phyloP scores from a whole-genome alignment of 2,113 vertebrate genomes.

The Typhlomys cinereus region DNA sequence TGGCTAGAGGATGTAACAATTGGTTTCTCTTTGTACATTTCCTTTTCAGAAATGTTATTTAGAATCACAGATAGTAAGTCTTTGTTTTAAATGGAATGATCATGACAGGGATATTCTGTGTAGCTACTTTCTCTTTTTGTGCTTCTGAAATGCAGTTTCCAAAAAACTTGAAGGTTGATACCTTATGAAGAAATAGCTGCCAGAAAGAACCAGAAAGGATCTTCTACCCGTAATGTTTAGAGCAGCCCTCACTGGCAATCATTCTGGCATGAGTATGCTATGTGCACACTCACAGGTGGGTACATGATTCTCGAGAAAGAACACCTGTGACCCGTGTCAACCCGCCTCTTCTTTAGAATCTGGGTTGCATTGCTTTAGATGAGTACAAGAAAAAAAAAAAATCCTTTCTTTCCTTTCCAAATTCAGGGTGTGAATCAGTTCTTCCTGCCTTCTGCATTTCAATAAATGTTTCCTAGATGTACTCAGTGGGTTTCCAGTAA shows the following conservation, averaged over 20 bases:
- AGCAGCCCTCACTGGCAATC: not conserved
- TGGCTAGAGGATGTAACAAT: not conserved
- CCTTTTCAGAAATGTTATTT: not conserved
- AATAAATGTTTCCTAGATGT: conserved; percentile 82
- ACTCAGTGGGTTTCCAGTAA: conserved; percentile 85
- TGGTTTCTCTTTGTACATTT: conserved; percentile 34
- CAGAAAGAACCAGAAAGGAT: not conserved
- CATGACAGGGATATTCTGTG: conserved; percentile 24
- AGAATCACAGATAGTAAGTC: not conserved
- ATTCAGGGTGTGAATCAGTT: conserved; percentile 72
- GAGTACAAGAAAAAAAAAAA: conserved; percentile 29
- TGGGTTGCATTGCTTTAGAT: conserved; percentile 55
- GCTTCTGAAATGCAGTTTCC: conserved; percentile 19
- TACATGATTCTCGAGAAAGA: not conserved
- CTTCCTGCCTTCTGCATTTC: conserved; percentile 46
- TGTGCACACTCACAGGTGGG: not conserved
- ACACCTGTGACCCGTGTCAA: not conserved
- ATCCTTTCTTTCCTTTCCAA: conserved; percentile 37
- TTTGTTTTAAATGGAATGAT: conserved; percentile 36
- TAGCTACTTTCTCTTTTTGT: not conserved
- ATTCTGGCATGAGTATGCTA: accelerated
- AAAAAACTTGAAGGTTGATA: conserved; percentile 46
- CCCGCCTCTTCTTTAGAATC: not conserved
- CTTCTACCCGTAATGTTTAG: not conserved
- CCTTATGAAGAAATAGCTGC: not conserved